Evolutionary conservation across 2,113 vertebrate genomes (phyloP), one percentile per base, ranked within the genome.

Genomic region (Sorex araneus): DNA sequence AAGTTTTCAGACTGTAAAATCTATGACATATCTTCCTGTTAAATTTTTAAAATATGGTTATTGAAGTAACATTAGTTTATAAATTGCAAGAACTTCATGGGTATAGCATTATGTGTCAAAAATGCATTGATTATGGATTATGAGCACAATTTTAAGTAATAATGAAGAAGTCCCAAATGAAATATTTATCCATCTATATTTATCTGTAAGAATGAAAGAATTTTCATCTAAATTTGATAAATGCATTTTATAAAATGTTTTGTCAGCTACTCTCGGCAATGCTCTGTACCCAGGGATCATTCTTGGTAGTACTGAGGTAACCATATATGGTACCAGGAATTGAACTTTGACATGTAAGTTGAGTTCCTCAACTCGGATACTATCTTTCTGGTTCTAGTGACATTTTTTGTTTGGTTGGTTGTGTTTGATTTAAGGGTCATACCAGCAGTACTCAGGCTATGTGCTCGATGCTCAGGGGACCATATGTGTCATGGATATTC

Each of bases 1-100:
- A 18, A 86, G 19, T 92, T 95, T 91, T 95, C 60, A 0, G 10
- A 91, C 30, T 81, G 45, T 64, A 90, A 76, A 94, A 95, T 63
- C 95, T 66, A 90, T 47, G 69, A 34, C 19, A 34, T 71, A 16
- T 71, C 40, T 40, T 40, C 32, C 32, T 19, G n/a, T 71, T 70
- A 63, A 63, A 63, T 70, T 32, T 32, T 34, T 34, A 30, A 67
- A 69, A 69, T 30, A 69, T 50, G 47, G 16, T 70, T 66, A 34
- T 70, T 71, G 21, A 7, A 3, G 70, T 71, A 36, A 21, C 70
- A 36, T 71, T 71, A 32, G 34, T 25, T 71, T 36, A 27, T 27
- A 43, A 11, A 43, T 74, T 74, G 40, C 25, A 5, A 43, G 2
- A 25, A 2, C 40, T 25, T 43, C 9, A 27, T 40, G 25, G 27